These are phyloP conservation scores for Solenopsis fugax DNA, from an alignment of 1,140 invertebrate genomes.

Conservation along the genomic window DNA sequence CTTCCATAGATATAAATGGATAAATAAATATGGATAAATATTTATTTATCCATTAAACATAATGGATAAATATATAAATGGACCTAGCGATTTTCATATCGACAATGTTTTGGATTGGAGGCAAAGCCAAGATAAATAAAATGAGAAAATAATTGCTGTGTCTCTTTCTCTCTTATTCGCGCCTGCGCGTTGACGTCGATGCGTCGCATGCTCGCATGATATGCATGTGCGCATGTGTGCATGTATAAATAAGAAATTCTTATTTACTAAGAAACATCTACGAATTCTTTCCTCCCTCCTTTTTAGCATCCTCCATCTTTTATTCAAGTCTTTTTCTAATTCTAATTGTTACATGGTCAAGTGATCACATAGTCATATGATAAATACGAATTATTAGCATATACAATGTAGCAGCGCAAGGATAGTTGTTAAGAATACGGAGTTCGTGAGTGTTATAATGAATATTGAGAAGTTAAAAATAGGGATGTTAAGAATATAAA, in stretches of 20 bases:
- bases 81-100: not conserved
- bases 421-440: slow-evolving; percentile 7
- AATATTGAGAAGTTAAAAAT: not conserved
- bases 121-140: not conserved
- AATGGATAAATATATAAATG: not conserved
- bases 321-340: not conserved
- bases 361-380: not conserved
- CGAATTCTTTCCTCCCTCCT: not conserved
- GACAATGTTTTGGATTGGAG: not conserved
- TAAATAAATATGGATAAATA: not conserved
- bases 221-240: not conserved
- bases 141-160: not conserved
- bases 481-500: slow-evolving; percentile 12
- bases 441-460: not conserved
- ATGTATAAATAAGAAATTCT: not conserved
- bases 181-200: slow-evolving; percentile 3
- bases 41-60: not conserved
- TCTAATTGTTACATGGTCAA: not conserved
- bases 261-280: not conserved
- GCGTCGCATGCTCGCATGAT: not conserved
- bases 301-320: not conserved
- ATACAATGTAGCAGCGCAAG: not conserved
- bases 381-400: not conserved
- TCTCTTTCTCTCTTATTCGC: not conserved
- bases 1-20: not conserved